These are phyloP conservation scores for Lerema accius DNA, from an alignment of 1,140 invertebrate species.

Conservation along the genomic window DNA sequence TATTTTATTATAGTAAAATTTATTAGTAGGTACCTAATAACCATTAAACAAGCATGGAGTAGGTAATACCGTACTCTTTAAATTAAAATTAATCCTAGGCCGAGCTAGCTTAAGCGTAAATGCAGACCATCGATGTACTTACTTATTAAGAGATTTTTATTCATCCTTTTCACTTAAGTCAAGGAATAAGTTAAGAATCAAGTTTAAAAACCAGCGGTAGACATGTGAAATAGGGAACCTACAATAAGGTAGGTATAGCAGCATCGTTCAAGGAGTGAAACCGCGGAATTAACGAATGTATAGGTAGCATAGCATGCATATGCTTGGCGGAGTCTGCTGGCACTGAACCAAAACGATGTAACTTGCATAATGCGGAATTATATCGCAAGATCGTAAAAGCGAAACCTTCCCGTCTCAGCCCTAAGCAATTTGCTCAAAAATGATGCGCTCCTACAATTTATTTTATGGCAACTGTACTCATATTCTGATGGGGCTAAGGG, in stretches of 20 bases:
- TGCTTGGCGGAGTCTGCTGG: conserved; percentile 54
- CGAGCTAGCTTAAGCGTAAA: too few relatives aligned
- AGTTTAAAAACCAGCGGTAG: too few relatives aligned
- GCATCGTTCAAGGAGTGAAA: conserved; percentile 1
- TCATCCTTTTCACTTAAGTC: too few relatives aligned
- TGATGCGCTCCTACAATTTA: conserved; percentile 37
- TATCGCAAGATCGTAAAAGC: conserved; percentile 57
- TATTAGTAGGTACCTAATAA: too few relatives aligned
- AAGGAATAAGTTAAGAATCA: too few relatives aligned
- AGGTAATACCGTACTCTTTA: too few relatives aligned
- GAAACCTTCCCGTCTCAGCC: conserved; percentile 61
- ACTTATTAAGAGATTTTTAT: too few relatives aligned
- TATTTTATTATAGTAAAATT: too few relatives aligned
- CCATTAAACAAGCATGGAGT: too few relatives aligned
- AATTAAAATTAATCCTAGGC: too few relatives aligned
- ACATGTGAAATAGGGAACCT: conserved; percentile 1
- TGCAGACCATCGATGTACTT: too few relatives aligned
- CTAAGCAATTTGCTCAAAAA: conserved; percentile 61
- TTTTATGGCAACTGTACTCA: not conserved
- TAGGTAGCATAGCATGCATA: conserved; percentile 6
- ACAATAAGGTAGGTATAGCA: conserved; percentile 12
- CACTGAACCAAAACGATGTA: conserved; percentile 75
- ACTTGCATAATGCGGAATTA: conserved; percentile 76
- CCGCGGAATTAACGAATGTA: conserved; percentile 37
- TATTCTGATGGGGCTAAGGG: conserved; percentile 2